Base-by-base conservation (phyloP, 2,888 invertebrate species). In the Heliconius ethilla region DNA sequence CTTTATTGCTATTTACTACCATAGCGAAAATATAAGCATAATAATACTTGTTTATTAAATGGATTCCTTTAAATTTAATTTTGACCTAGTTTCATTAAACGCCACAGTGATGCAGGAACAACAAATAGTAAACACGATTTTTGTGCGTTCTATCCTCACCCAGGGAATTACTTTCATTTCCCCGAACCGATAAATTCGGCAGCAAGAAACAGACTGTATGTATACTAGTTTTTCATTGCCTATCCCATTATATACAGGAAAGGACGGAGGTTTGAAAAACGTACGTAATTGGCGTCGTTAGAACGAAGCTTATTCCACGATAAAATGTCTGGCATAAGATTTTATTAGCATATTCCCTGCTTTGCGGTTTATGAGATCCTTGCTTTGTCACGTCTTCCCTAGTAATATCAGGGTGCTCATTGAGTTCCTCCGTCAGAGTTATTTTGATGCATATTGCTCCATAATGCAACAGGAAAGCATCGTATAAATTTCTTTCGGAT, bases 361-460 rank as follows among this genome's bases (percentile, higher is more conserved):
- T 63, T 74, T 74, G 27, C 29, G 40, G 37, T 45, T 76, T 76
- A 69, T 59, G 25, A 76, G 69, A 63, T 6, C 37, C 55, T 69
- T 62, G 55, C 40, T 67, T 66, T 59, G 59, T 77, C 27, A 45
- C 37, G 40, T 69, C 29, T 59, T 25, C 40, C 59, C n/a, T 59
- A 62, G 33, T 27, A 59, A 66, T 27, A 74, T 59, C 40, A 45
- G 25, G 45, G 63, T 40, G 51, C 62, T 70, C 40, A 74, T 62
- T 69, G 65, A 77, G n/a, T 40, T 67, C 27, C 55, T 67, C 74
- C 10, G 66, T 69, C 65, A 70, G 66, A 67, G 73, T 77, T 45
- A 77, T 77, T 76, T 73, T 77, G 45, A 45, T 62, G 73, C 37
- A 74, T 76, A 70, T 77, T 77, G 45, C 67, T 59, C 29, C 37